Evolutionary conservation across 2,797 vertebrate genomes (phyloP).

Genomic region (Holocentrus rufus): DNA sequence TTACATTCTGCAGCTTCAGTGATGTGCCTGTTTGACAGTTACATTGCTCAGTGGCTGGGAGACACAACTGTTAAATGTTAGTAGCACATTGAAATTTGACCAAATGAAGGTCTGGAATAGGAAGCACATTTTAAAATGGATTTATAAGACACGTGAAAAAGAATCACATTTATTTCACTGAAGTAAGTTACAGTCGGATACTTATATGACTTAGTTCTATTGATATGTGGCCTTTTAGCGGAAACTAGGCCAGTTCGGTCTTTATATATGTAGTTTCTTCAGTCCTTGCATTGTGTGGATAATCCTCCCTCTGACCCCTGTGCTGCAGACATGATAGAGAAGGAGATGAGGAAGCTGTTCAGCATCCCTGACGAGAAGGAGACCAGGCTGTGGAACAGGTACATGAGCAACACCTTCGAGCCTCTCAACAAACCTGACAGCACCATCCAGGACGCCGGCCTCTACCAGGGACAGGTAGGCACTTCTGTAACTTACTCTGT

Average conservation of each 20-base stretch:
- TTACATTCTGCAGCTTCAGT: too few relatives aligned
- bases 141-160: background rate
- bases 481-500: background rate
- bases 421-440: conserved; percentile 97
- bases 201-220: too few relatives aligned
- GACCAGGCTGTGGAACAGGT: conserved; percentile 98
- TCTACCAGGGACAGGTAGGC: conserved; percentile 97
- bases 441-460: conserved; percentile 97
- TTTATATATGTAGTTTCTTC: too few relatives aligned
- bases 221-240: too few relatives aligned
- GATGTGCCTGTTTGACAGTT: too few relatives aligned
- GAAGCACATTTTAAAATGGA: background rate
- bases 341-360: conserved; percentile 98
- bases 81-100: background rate
- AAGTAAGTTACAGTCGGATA: too few relatives aligned
- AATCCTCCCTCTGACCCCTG: background rate
- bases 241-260: too few relatives aligned
- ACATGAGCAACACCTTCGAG: conserved; percentile 99
- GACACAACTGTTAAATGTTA: too few relatives aligned
- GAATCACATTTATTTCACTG: background rate
- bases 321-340: conserved; percentile 92
- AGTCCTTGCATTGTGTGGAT: background rate
- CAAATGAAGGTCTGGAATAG: background rate
- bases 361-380: conserved; percentile 97
- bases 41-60: too few relatives aligned